Evolutionary conservation across 2,888 invertebrate species (phyloP), one percentile per base, ranked within the genome.

Genomic region (Byasa hedistus): DNA sequence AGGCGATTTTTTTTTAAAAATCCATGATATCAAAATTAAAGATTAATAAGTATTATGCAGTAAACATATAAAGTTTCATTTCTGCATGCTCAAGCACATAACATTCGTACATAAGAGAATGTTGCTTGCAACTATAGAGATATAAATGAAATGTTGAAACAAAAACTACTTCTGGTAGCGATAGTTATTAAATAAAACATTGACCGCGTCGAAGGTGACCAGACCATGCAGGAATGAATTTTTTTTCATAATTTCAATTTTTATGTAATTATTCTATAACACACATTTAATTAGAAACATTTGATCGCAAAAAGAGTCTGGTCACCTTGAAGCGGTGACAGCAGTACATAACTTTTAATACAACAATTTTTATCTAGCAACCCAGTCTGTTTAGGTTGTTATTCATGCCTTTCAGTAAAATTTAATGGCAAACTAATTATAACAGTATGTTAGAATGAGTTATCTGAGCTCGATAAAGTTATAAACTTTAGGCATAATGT

Each of bases 51-150:
- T 71, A 76, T 78, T 71, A 77, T 78, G 80, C 75, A 75, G 79
- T 76, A 80, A 27, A 83, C 78, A 83, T 80, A 78, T 67, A 81
- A 75, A 80, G 82, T 82, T 83, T 83, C 90, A 91, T 91, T 90
- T 89, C 91, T 91, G 91, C 91, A 91, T 91, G 91, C 91, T 91
- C 85, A 91, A 91, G 90, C 91, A 89, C 85, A 85, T 79, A 84
- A 84, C 85, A 84, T 85, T 85, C 80, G 76, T 74, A 73, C 77
- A 77, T 74, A 76, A 77, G 77, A 75, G 81, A 84, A 87, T 83
- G 84, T 87, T 73, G 76, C 15, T 82, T 84, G 85, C 83, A 84
- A 77, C 85, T 86, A 88, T 81, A 75, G 73, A 75, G 76, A 73
- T 75, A 73, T 76, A 78, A 77, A 72, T 70, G 77, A 81, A 78